Evolutionary conservation across 2,797 vertebrate genomes (phyloP), one percentile per base, ranked within the genome.

Genomic region (Parotocinclus haroldoi): DNA sequence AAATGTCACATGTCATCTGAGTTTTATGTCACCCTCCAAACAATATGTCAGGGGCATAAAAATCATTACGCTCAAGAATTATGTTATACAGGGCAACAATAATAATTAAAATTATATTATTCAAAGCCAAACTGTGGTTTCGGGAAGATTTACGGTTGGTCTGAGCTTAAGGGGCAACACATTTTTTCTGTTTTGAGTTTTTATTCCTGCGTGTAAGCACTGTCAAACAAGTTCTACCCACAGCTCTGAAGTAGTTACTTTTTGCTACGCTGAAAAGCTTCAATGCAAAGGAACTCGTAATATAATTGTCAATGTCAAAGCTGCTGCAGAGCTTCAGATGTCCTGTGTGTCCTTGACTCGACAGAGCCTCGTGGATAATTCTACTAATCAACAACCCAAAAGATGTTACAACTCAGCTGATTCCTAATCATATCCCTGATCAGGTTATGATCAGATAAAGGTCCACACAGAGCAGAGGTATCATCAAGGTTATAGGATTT

Each of bases 1-100:
- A 98, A 98, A 98, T 98, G 96, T 93, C 96, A 98, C 94, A 94
- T 96, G 95, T 96, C 96, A 97, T 89, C 80, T 87, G 91, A 93
- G 95, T 95, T 98, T 98, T 98, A 98, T 95, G 95, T 98, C 95
- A 95, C 92, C 93, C 92, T 88, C 92, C 84, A 93, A 94, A 96
- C 94, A 96, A 94, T 94, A 94, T 95, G 93, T 95, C 95, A 95
- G 87, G 91, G 92, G 90, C 94, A 97, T 95, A 96, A 95, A 97
- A 96, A 97, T 95, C 92, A 89, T 94, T 96, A 95, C 90, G 88
- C 91, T 90, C 92, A 94, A 95, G 89, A 89, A 92, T 91, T 87
- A 93, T 89, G 88, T 83, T 91, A 86, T 84, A 86, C 84, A 78
- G 74, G 82, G 85, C 85, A 92, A 92, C 93, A 91, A 93, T 89